These are phyloP conservation scores for Syndactyla subalaris DNA, from an alignment of 2,797 vertebrate species.

Conservation along the genomic window DNA sequence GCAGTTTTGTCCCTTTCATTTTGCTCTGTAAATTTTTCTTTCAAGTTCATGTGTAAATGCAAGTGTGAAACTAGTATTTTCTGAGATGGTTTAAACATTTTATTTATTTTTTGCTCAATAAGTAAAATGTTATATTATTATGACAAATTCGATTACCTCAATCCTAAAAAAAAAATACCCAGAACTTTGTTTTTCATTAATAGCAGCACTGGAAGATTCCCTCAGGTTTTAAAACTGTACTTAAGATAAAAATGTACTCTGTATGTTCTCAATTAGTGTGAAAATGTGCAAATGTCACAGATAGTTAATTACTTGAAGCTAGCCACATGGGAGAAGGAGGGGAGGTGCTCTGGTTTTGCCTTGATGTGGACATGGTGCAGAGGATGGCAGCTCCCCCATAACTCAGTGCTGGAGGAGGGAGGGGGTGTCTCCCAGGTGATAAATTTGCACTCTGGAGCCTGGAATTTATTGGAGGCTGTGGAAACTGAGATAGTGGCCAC, in stretches of 20 bases:
- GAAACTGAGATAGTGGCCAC: neutral
- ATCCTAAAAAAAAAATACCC: neutral
- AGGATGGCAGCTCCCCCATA: neutral
- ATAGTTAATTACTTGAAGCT: slow-evolving; percentile 22
- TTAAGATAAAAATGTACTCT: neutral
- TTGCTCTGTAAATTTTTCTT: neutral
- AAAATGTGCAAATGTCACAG: slow-evolving; percentile 16
- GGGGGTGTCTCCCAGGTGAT: neutral
- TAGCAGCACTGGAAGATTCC: neutral
- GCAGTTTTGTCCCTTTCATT: neutral
- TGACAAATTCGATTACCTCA: neutral
- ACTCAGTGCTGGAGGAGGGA: neutral
- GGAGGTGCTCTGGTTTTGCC: neutral
- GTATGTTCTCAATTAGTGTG: neutral
- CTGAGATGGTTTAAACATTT: neutral
- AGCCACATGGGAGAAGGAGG: neutral
- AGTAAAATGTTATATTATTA: neutral
- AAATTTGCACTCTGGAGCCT: slow-evolving; percentile 4
- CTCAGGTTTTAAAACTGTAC: neutral
- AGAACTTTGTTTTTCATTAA: neutral
- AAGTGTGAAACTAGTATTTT: neutral
- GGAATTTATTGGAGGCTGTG: slow-evolving; percentile 8
- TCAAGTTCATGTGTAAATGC: neutral
- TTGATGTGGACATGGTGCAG: neutral
- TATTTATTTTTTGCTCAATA: neutral